Conservation (phyloP, 2,888 invertebrate species). For the Drosophila paramelanica region DNA sequence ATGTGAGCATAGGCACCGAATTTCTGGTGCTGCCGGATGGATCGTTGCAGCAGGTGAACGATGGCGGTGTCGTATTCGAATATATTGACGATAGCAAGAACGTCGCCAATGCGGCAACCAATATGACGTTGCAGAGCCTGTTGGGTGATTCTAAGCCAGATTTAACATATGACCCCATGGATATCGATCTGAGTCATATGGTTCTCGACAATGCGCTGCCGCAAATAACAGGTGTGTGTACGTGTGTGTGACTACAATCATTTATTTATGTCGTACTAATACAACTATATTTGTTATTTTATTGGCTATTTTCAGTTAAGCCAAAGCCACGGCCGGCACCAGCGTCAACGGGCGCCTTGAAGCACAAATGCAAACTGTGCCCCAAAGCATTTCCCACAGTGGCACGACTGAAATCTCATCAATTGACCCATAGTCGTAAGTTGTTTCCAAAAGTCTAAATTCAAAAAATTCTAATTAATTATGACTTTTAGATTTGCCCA, state of each 20-base stretch:
- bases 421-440: slow-evolving; percentile 70
- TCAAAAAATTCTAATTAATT: background rate
- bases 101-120: slow-evolving; percentile 6
- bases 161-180: slow-evolving; percentile 46
- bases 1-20: slow-evolving; percentile 76
- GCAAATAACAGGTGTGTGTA: slow-evolving; percentile 41
- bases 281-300: background rate
- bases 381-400: slow-evolving; percentile 62
- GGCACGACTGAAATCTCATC: slow-evolving; percentile 68
- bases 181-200: slow-evolving; percentile 68
- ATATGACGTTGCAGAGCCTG: slow-evolving; percentile 49
- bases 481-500: slow-evolving; percentile 73
- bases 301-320: slow-evolving; percentile 32
- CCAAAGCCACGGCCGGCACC: slow-evolving; percentile 31
- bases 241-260: background rate
- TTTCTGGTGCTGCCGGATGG: slow-evolving; percentile 81
- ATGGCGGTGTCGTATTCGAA: slow-evolving; percentile 77
- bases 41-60: slow-evolving; percentile 73
- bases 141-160: slow-evolving; percentile 38
- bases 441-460: background rate
- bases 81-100: slow-evolving; percentile 73
- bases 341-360: slow-evolving; percentile 28
- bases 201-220: slow-evolving; percentile 64
- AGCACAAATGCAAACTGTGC: slow-evolving; percentile 64
- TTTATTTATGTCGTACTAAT: background rate